Evolutionary conservation across 2,888 invertebrate species (phyloP), one percentile per base, ranked within the genome.

Genomic region (Neoitamus cyanurus): DNA sequence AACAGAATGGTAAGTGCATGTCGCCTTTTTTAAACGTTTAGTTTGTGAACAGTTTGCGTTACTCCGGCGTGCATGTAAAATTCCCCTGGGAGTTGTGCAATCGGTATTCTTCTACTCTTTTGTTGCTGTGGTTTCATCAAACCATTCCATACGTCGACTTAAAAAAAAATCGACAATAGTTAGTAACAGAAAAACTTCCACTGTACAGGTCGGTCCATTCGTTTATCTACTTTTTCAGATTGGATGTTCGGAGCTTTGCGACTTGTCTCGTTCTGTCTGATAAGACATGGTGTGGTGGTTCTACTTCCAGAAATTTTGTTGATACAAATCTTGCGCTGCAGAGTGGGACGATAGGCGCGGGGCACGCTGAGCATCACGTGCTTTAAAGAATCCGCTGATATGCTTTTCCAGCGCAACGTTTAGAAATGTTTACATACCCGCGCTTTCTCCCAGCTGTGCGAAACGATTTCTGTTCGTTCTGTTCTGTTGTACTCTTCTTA

Each of bases 1-100:
- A 84, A 68, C 46, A 85, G 70, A 86, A 86, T 83, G 86, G 86
- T 86, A 85, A 83, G 84, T 7, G 7, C 34, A 5, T 34, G 7
- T 3, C 34, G 3, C 3, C 34, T 34, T 34, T 7, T 34, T 34
- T n/a, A n/a, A n/a, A n/a, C n/a, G n/a, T n/a, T 42, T 15, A 42
- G 42, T 42, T 42, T 42, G 42, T 15, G 13, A 42, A 3, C 5
- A 42, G n/a, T 15, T 42, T 2, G 3, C n/a, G 3, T 42, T n/a
- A n/a, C n/a, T n/a, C 1, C 42, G 5, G 42, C 3, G 37, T 13
- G 37, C n/a, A 9, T 42, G 13, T n/a, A 13, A 1, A 42, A 42
- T 42, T 42, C 15, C 42, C n/a, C n/a, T 42, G 13, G n/a, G 5
- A 42, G 5, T 42, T n/a, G n/a, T 13, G n/a, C 42, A 42, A n/a